Conservation (phyloP, 2,888 invertebrate species). For the Oxystoma pomonae region DNA sequence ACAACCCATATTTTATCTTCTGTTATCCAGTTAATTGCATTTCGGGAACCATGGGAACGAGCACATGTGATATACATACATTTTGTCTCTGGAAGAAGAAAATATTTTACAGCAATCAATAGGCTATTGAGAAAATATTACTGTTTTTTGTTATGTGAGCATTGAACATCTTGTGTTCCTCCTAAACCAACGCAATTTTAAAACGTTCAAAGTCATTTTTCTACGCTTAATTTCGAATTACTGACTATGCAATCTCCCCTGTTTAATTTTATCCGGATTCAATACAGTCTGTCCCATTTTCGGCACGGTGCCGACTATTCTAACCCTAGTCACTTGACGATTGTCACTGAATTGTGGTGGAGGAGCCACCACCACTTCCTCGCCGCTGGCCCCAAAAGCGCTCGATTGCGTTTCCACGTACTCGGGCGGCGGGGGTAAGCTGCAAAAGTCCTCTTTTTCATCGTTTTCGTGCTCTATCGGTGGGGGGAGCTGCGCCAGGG, state of each 20-base stretch:
- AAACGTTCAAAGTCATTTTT: too few species aligned
- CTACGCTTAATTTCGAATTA: slow-evolving; percentile 27
- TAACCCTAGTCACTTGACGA: slow-evolving; percentile 59
- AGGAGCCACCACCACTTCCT: slow-evolving; percentile 68
- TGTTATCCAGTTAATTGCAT: too few species aligned
- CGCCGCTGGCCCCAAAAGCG: slow-evolving; percentile 18
- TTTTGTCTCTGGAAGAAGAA: too few species aligned
- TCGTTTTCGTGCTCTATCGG: slow-evolving; percentile 71
- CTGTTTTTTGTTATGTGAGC: too few species aligned
- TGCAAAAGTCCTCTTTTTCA: slow-evolving; percentile 59
- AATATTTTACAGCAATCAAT: too few species aligned
- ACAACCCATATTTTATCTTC: too few species aligned
- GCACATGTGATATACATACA: too few species aligned
- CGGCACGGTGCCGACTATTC: slow-evolving; percentile 81
- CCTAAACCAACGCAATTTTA: too few species aligned
- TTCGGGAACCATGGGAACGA: too few species aligned
- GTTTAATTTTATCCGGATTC: slow-evolving; percentile 40
- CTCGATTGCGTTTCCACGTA: slow-evolving; percentile 48
- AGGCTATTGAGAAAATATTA: too few species aligned
- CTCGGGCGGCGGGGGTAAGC: slow-evolving; percentile 55
- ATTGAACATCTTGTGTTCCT: too few species aligned
- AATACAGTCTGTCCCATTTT: slow-evolving; percentile 48
- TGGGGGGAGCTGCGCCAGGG: slow-evolving; percentile 75
- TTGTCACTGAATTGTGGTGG: slow-evolving; percentile 89
- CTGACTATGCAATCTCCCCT: slow-evolving; percentile 46